Evolutionary conservation across 1,140 invertebrate genomes (phyloP).

Genomic region (Akabosia matsudoensis): DNA sequence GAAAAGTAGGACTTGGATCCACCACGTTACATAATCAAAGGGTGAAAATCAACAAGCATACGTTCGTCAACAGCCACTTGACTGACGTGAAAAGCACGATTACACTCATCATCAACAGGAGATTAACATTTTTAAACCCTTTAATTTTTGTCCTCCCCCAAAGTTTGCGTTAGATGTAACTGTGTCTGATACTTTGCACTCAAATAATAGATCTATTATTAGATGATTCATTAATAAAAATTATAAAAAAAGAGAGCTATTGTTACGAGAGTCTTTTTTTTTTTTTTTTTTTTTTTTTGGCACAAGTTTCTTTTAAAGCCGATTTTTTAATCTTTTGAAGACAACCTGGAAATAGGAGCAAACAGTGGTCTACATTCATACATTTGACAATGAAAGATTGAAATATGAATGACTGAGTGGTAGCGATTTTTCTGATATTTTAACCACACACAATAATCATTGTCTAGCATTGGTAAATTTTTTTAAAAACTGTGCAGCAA

Average conservation of each 20-base stretch:
- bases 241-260: neutral
- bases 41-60: conserved; percentile 17
- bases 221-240: conserved; percentile 1
- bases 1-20: neutral
- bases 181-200: neutral
- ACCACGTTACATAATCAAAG: too few species aligned
- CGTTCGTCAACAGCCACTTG: conserved; percentile 15
- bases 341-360: neutral
- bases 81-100: conserved; percentile 14
- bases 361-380: neutral
- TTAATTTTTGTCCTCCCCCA: neutral
- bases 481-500: too few species aligned
- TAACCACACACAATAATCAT: too few species aligned
- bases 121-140: neutral
- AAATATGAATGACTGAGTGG: too few species aligned
- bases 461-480: too few species aligned
- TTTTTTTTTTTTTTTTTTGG: too few species aligned
- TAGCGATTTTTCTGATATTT: too few species aligned
- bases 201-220: neutral
- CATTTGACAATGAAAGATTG: conserved; percentile 10
- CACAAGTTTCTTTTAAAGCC: neutral
- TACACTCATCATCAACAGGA: conserved; percentile 19
- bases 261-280: too few species aligned
- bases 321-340: conserved; percentile 18
- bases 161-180: neutral